Evolutionary conservation across 2,113 vertebrate species (phyloP).

Genomic region (Alces alces): DNA sequence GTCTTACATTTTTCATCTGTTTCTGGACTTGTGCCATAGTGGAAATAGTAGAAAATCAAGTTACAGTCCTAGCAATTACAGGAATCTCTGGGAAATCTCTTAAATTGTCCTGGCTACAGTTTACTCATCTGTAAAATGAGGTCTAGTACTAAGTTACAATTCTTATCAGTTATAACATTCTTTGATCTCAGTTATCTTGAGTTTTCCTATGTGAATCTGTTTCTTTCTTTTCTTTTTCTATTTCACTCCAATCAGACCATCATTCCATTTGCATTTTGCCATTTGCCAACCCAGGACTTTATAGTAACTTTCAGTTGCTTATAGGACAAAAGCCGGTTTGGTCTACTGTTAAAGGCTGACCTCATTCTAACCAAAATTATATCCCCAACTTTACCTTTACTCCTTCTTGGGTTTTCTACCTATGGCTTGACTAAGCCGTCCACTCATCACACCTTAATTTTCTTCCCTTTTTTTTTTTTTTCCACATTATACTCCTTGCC

Average conservation of each 20-base stretch:
- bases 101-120: neutral
- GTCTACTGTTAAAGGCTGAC: neutral
- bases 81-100: neutral
- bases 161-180: neutral
- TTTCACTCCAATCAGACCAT: neutral
- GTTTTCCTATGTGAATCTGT: neutral
- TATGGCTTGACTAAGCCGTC: neutral
- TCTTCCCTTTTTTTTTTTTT: neutral
- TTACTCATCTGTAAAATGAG: neutral
- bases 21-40: neutral
- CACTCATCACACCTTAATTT: neutral
- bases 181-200: neutral
- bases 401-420: neutral
- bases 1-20: neutral
- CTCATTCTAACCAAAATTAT: neutral
- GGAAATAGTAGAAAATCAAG: neutral
- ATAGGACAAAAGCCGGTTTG: neutral
- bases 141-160: neutral
- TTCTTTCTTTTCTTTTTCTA: neutral
- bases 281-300: neutral
- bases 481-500: neutral
- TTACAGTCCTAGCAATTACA: neutral
- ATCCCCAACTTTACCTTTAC: neutral
- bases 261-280: neutral
- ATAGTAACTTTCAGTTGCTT: neutral